Percentiles rank a stretch among this genome's conserved stretches.
phyloP scores from a whole-genome alignment of 2,113 vertebrate genomes.

The Ictidomys tridecemlineatus region DNA sequence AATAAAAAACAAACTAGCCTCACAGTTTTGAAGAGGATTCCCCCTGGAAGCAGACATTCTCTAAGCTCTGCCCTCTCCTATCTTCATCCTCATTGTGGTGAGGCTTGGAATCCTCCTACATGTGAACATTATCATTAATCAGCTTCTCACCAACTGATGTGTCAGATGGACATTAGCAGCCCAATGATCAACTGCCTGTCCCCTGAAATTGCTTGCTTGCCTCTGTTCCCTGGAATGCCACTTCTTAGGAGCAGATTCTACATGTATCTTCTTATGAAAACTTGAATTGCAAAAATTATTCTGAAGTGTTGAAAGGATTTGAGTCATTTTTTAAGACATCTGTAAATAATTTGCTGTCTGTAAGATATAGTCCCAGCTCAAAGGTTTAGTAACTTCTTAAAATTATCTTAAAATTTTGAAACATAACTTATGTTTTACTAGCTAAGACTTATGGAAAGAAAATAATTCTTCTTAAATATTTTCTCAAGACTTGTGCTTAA shows the following conservation, averaged over 20 bases:
- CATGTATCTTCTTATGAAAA: background rate
- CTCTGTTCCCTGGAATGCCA: background rate
- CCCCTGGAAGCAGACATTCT: background rate
- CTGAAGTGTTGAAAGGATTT: background rate
- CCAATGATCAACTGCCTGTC: too few species aligned
- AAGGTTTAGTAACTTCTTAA: background rate
- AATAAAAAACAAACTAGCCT: background rate
- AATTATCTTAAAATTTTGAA: background rate
- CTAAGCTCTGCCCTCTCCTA: too few species aligned
- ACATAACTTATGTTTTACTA: background rate
- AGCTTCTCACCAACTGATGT: background rate
- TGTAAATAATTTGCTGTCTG: background rate
- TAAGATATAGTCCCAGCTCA: background rate
- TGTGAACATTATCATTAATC: constrained; percentile 34
- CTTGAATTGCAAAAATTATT: background rate
- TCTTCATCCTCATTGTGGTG: background rate
- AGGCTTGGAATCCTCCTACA: constrained; percentile 43
- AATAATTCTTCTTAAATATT: background rate
- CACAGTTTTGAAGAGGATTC: background rate
- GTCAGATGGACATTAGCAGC: background rate
- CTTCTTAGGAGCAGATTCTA: background rate
- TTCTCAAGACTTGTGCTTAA: background rate
- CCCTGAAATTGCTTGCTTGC: background rate
- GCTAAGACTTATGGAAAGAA: background rate
- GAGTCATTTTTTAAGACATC: background rate